Evolutionary conservation across 2,113 vertebrate genomes (phyloP).

Genomic region (Grallaria varia): DNA sequence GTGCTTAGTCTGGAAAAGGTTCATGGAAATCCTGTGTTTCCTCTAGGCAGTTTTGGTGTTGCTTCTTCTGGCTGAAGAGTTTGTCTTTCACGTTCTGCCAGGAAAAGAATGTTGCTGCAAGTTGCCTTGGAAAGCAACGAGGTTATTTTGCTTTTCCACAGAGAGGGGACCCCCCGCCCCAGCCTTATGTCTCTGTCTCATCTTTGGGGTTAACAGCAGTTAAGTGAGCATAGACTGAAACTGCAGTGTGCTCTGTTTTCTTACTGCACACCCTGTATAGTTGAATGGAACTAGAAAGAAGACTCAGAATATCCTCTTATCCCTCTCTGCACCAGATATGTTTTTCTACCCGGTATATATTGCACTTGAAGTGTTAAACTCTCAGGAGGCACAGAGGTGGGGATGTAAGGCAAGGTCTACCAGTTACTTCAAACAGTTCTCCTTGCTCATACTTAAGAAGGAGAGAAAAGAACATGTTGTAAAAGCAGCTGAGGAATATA

Average conservation of each 20-base stretch:
- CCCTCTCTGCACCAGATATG: background rate
- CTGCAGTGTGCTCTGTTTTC: background rate
- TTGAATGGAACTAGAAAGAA: background rate
- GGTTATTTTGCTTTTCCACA: background rate
- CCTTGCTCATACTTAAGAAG: conserved; percentile 43
- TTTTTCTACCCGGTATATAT: background rate
- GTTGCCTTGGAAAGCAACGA: background rate
- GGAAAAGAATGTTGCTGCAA: background rate
- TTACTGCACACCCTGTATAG: background rate
- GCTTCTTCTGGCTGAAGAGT: background rate
- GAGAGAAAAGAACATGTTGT: conserved; percentile 50
- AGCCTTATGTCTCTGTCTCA: background rate
- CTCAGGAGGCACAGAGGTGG: conserved; percentile 21
- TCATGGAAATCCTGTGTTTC: conserved; percentile 26
- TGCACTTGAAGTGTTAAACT: conserved; percentile 48
- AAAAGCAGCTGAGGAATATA: conserved; percentile 60
- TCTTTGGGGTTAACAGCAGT: background rate
- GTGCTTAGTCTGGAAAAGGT: background rate
- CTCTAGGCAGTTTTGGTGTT: background rate
- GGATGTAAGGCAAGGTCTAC: conserved; percentile 35
- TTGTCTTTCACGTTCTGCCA: background rate
- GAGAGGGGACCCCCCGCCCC: background rate
- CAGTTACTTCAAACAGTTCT: conserved; percentile 61
- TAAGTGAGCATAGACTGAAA: background rate
- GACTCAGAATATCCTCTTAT: background rate